Conservation (phyloP, 2,797 vertebrate species). For the Eulemur albifrons region DNA sequence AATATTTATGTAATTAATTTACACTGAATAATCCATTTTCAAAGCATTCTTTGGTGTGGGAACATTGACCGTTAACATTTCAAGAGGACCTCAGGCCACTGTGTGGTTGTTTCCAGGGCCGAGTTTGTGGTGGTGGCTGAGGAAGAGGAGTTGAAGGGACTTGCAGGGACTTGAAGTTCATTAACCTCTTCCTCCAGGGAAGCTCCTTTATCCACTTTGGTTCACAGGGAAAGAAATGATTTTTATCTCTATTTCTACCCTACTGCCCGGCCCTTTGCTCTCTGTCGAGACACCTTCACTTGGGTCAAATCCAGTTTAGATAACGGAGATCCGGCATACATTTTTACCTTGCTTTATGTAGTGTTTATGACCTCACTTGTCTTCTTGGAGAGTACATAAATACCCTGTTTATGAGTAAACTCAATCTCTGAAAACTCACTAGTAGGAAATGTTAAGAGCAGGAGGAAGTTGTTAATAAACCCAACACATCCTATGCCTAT, state of each 20-base stretch:
- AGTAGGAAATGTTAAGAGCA: neutral
- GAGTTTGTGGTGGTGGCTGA: neutral
- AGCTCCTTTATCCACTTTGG: neutral
- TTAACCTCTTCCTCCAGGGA: neutral
- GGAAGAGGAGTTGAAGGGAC: neutral
- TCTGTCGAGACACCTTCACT: neutral
- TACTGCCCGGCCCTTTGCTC: neutral
- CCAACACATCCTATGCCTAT: neutral
- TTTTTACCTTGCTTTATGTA: neutral
- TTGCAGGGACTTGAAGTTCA: neutral
- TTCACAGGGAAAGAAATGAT: neutral
- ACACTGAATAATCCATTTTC: neutral
- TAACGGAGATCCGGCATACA: neutral
- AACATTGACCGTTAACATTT: neutral
- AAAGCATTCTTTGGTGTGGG: neutral
- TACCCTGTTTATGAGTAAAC: neutral
- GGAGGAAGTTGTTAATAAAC: neutral
- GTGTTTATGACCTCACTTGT: neutral
- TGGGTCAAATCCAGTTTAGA: conserved; percentile 1
- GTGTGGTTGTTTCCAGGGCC: neutral
- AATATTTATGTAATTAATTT: neutral
- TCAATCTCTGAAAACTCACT: neutral
- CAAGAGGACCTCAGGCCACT: neutral
- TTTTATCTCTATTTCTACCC: neutral
- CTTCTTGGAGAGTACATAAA: neutral